These are phyloP conservation scores for Sarcophaga peregrina DNA, from an alignment of 1,140 invertebrate genomes.

Conservation along the genomic window DNA sequence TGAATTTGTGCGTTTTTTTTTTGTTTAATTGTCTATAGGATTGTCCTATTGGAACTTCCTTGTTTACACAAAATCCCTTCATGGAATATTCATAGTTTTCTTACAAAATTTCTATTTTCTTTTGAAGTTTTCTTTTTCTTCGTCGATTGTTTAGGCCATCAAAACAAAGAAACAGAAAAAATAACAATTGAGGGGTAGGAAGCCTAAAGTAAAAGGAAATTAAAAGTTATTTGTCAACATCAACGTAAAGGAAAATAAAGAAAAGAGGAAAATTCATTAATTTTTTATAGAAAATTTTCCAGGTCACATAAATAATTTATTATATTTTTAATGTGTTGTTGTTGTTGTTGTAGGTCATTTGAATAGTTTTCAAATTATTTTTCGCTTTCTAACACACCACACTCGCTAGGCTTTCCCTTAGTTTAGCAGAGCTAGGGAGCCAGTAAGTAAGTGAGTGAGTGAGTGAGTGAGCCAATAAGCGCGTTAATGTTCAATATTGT, in stretches of 20 bases:
- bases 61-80: neutral
- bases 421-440: too few species aligned
- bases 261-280: neutral
- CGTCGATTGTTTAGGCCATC: neutral
- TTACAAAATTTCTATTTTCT: neutral
- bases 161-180: neutral
- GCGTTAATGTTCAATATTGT: too few species aligned
- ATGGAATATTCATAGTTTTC: neutral
- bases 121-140: neutral
- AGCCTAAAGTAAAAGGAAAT: too few species aligned
- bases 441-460: too few species aligned
- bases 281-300: conserved; percentile 2
- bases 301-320: neutral
- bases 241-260: neutral
- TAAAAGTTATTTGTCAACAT: neutral
- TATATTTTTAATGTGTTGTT: neutral
- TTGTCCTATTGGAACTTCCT: neutral
- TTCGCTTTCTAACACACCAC: neutral
- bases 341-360: conserved; percentile 9
- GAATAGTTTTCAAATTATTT: neutral
- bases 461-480: too few species aligned
- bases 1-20: neutral
- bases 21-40: neutral
- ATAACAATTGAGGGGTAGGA: too few species aligned
- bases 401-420: too few species aligned